phyloP scores from a whole-genome alignment of 2,113 vertebrate species.

The Pterocles burchelli region DNA sequence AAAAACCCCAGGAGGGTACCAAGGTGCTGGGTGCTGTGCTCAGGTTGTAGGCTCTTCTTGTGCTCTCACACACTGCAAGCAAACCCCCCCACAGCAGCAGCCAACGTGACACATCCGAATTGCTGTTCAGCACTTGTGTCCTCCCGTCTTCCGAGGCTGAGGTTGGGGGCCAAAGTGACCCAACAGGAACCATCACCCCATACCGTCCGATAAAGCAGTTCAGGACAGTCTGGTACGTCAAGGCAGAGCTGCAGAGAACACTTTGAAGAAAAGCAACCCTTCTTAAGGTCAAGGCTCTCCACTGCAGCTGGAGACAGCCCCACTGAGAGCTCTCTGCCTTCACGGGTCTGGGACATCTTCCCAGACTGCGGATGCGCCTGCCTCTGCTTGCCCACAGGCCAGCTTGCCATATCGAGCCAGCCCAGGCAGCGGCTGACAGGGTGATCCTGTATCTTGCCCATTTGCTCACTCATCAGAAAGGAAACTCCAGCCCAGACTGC shows the following conservation, averaged over 20 bases:
- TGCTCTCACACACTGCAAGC: background rate
- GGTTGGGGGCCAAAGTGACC: background rate
- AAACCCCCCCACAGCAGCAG: background rate
- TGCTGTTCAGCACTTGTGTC: background rate
- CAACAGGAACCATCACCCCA: background rate
- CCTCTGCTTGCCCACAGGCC: background rate
- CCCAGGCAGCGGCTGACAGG: background rate
- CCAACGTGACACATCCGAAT: fast-evolving
- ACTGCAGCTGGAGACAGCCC: background rate
- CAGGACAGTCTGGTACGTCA: background rate
- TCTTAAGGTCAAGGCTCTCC: background rate
- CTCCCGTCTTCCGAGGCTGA: background rate
- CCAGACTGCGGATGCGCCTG: background rate
- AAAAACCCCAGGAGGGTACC: background rate
- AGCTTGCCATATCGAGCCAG: background rate
- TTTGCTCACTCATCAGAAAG: background rate
- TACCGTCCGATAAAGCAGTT: background rate
- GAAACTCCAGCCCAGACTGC: constrained; percentile 22
- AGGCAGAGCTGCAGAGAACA: background rate
- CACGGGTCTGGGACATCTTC: background rate
- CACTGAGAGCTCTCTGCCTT: background rate
- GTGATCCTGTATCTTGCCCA: background rate
- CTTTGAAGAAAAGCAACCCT: background rate
- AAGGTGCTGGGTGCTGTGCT: background rate
- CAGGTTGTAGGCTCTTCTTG: background rate